Percentiles rank a stretch among this genome's conserved stretches.
Evolutionary conservation across 2,888 invertebrate species (phyloP).

Genomic region (Hirtodrosophila histrioides): DNA sequence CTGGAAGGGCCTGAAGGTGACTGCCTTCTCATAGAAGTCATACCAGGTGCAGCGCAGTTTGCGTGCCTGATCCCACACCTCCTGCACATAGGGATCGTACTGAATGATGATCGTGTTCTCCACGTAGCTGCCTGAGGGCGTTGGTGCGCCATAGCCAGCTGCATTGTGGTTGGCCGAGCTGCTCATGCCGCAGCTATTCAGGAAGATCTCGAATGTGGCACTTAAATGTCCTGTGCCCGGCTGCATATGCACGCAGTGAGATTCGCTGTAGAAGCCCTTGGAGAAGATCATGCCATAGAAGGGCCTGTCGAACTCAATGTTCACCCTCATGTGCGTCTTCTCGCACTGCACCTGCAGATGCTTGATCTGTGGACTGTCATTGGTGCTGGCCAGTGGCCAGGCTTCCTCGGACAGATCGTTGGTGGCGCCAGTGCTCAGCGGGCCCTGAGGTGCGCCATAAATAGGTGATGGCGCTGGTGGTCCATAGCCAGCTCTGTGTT

Average conservation of each 20-base stretch:
- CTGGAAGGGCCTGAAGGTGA: slow-evolving; percentile 97
- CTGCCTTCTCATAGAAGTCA: slow-evolving; percentile 97
- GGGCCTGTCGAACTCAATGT: slow-evolving; percentile 96
- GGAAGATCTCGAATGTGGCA: slow-evolving; percentile 96
- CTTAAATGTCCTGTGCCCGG: slow-evolving; percentile 95
- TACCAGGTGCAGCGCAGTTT: slow-evolving; percentile 97
- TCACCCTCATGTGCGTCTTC: slow-evolving; percentile 97
- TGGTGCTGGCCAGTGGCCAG: slow-evolving; percentile 93
- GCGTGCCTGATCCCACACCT: slow-evolving; percentile 97
- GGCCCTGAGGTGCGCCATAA: slow-evolving; percentile 83
- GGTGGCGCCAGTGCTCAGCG: slow-evolving; percentile 83
- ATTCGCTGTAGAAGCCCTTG: slow-evolving; percentile 96
- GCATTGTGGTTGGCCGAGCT: slow-evolving; percentile 96
- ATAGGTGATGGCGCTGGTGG: slow-evolving; percentile 87
- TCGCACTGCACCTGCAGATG: slow-evolving; percentile 97
- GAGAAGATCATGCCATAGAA: slow-evolving; percentile 98
- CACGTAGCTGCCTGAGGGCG: slow-evolving; percentile 96
- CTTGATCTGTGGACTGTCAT: slow-evolving; percentile 96
- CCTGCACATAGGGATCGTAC: slow-evolving; percentile 97
- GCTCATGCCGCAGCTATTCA: slow-evolving; percentile 97
- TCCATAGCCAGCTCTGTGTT: slow-evolving; percentile 91
- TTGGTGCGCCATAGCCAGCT: slow-evolving; percentile 93
- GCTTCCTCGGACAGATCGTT: slow-evolving; percentile 89
- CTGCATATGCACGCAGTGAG: slow-evolving; percentile 95
- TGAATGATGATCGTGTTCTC: slow-evolving; percentile 98